Conservation (phyloP, 2,888 invertebrate genomes). For the Oxycera nigricornis region DNA sequence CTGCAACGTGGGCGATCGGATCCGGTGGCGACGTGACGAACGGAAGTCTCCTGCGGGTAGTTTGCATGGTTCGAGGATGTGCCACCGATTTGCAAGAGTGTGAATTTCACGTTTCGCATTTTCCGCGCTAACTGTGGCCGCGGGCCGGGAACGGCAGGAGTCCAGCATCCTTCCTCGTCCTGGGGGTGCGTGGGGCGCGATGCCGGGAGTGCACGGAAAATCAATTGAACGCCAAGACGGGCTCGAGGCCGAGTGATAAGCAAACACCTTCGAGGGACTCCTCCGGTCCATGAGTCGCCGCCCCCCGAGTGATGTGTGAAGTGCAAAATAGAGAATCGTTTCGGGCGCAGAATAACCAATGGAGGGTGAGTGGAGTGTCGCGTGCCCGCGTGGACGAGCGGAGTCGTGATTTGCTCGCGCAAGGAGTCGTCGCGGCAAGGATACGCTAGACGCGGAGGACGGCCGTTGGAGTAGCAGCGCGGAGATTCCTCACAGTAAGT, state of each 20-base stretch:
- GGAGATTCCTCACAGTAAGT: not conserved
- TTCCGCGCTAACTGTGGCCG: too few species aligned
- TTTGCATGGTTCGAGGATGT: not conserved
- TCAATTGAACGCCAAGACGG: conserved; percentile 21
- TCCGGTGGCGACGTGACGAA: not conserved
- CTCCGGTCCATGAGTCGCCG: not conserved
- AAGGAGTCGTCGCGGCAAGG: not conserved
- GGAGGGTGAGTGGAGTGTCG: conserved; percentile 2
- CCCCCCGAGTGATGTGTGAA: not conserved
- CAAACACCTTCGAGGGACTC: not conserved
- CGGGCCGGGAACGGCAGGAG: not conserved
- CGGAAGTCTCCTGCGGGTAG: not conserved
- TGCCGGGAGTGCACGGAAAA: conserved; percentile 21
- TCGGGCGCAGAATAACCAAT: not conserved
- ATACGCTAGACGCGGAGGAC: not conserved
- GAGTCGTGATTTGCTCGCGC: not conserved
- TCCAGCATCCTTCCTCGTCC: not conserved
- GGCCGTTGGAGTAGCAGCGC: not conserved
- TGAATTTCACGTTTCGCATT: too few species aligned
- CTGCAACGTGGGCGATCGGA: not conserved
- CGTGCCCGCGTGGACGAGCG: not conserved
- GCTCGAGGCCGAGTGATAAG: not conserved
- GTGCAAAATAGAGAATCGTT: not conserved
- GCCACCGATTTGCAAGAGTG: too few species aligned
- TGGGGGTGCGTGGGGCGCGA: not conserved